Percentiles rank a stretch among this genome's conserved stretches.
These are phyloP conservation scores for Prolemur simus DNA, from an alignment of 2,113 vertebrate species.

Conservation along the genomic window DNA sequence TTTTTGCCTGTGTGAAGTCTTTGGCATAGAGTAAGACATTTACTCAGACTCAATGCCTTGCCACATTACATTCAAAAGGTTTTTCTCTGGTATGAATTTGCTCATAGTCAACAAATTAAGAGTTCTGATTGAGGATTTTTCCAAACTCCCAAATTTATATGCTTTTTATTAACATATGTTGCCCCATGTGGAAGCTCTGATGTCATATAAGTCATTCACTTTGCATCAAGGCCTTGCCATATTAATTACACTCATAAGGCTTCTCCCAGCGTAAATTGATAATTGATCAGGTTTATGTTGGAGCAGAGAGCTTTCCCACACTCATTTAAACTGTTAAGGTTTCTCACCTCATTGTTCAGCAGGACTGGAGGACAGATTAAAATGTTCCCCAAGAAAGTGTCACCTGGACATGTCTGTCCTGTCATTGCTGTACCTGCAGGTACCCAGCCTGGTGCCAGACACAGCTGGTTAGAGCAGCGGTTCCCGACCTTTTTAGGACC, in stretches of 20 bases:
- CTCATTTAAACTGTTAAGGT: not conserved
- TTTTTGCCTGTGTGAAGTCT: not conserved
- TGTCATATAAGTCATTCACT: not conserved
- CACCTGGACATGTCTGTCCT: not conserved
- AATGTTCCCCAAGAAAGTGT: not conserved
- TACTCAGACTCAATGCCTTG: not conserved
- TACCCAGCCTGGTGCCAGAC: not conserved
- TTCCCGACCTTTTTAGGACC: too few relatives aligned
- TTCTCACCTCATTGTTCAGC: not conserved
- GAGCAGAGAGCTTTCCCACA: not conserved
- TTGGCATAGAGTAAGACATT: not conserved
- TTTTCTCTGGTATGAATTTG: conserved; percentile 12
- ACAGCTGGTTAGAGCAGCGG: not conserved
- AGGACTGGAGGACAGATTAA: not conserved
- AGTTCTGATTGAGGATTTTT: not conserved
- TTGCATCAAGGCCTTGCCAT: not conserved
- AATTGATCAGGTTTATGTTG: not conserved
- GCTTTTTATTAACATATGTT: not conserved
- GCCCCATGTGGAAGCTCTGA: not conserved
- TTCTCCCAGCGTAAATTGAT: not conserved
- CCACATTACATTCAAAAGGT: not conserved
- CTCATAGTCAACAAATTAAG: not conserved
- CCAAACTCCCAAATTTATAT: not conserved
- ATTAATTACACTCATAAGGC: not conserved
- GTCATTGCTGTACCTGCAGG: not conserved